phyloP scores from a whole-genome alignment of 2,888 invertebrate genomes.

The Calameuta filiformis region DNA sequence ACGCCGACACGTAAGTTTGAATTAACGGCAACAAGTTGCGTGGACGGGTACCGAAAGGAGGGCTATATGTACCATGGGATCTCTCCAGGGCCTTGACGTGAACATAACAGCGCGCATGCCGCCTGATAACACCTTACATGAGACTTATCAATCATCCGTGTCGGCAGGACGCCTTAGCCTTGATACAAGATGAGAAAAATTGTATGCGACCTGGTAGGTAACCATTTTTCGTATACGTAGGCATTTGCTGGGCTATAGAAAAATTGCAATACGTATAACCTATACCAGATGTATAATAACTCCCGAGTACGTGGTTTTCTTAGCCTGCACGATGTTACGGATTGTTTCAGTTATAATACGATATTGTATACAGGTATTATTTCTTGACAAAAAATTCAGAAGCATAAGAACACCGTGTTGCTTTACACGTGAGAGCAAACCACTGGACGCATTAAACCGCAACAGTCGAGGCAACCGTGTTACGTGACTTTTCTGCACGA shows the following conservation, averaged over 20 bases:
- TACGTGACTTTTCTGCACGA: background rate
- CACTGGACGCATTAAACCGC: background rate
- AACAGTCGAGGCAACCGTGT: background rate
- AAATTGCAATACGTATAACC: background rate
- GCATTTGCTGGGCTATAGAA: background rate
- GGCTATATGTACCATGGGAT: constrained; percentile 40
- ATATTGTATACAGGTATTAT: background rate
- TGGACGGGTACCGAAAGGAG: constrained; percentile 20
- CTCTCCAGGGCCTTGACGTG: constrained; percentile 41
- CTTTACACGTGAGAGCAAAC: background rate
- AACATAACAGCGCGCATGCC: constrained; percentile 52
- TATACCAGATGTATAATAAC: too few species aligned
- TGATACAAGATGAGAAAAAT: background rate
- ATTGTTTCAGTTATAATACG: background rate
- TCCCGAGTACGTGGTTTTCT: background rate
- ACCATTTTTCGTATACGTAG: background rate
- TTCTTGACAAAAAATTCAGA: background rate
- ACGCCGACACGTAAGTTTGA: constrained; percentile 45
- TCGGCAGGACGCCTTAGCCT: background rate
- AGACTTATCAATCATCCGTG: constrained; percentile 56
- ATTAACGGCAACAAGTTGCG: constrained; percentile 47
- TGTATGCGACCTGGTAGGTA: background rate
- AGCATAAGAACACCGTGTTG: background rate
- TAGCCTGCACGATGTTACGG: background rate
- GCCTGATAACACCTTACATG: constrained; percentile 47